These are phyloP conservation scores for Dendrocincla fuliginosa DNA, from an alignment of 2,797 vertebrate species.

Conservation along the genomic window DNA sequence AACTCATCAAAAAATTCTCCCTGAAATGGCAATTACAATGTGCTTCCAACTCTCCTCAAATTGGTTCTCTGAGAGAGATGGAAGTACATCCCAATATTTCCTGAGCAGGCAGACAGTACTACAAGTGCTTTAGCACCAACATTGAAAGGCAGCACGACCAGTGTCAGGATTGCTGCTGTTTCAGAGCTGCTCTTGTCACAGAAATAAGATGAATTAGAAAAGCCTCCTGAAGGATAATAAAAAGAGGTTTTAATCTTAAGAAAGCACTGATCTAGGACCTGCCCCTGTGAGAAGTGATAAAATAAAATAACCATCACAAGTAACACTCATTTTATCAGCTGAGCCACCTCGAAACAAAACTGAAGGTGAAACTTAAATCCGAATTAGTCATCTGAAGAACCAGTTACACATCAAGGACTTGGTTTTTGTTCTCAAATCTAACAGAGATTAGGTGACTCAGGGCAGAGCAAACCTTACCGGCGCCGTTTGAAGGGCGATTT, in stretches of 20 bases:
- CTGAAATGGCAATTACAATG: neutral
- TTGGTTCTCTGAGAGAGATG: neutral
- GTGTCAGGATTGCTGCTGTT: neutral
- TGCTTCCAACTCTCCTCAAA: neutral
- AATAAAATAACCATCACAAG: neutral
- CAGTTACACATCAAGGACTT: neutral
- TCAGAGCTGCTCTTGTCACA: neutral
- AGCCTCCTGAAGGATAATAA: neutral
- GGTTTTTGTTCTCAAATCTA: neutral
- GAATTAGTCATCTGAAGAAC: neutral
- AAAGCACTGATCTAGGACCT: neutral
- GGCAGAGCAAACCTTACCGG: conserved; percentile 78
- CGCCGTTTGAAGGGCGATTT: conserved; percentile 98
- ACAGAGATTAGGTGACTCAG: neutral
- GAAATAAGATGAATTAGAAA: neutral
- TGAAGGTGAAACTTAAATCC: neutral
- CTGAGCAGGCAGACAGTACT: neutral
- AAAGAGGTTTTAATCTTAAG: neutral
- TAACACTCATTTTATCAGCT: neutral
- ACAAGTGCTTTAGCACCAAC: neutral
- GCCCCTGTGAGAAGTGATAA: neutral
- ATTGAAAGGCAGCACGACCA: fast-evolving
- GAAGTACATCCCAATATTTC: neutral
- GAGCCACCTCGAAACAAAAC: neutral
- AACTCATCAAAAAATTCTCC: neutral